phyloP scores from a whole-genome alignment of 1,140 invertebrate genomes.

The Elymnias hypermnestra region DNA sequence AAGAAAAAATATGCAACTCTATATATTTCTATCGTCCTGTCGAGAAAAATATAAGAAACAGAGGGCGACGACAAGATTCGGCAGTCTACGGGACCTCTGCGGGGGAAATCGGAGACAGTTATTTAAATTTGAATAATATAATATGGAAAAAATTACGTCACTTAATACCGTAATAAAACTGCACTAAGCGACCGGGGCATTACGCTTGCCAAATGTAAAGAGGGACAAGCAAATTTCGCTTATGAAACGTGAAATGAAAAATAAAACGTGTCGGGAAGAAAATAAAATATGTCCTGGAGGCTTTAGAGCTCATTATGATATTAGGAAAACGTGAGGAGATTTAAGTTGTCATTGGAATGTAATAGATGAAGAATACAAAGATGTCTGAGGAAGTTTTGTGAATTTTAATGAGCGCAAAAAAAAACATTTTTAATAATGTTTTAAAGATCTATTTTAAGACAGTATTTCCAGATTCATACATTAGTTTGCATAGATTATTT shows the following conservation, averaged over 20 bases:
- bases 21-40: constrained; percentile 29
- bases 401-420: constrained; percentile 13
- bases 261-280: constrained; percentile 70
- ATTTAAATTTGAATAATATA: constrained; percentile 79
- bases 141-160: constrained; percentile 78
- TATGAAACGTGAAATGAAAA: constrained; percentile 76
- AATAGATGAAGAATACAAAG: constrained; percentile 44
- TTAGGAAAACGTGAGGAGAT: constrained; percentile 69
- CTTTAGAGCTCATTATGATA: constrained; percentile 70
- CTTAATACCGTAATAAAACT: constrained; percentile 78
- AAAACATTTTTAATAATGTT: too few relatives aligned
- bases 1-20: too few relatives aligned
- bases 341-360: constrained; percentile 51
- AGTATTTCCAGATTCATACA: too few relatives aligned
- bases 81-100: constrained; percentile 60
- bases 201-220: constrained; percentile 68
- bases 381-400: constrained; percentile 9
- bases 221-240: constrained; percentile 67
- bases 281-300: constrained; percentile 68
- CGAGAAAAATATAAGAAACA: constrained; percentile 60
- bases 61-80: constrained; percentile 66
- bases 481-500: too few relatives aligned
- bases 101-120: constrained; percentile 74
- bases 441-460: too few relatives aligned
- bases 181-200: constrained; percentile 75